Evolutionary conservation across 2,113 vertebrate genomes (phyloP).

Genomic region (Otis tarda): DNA sequence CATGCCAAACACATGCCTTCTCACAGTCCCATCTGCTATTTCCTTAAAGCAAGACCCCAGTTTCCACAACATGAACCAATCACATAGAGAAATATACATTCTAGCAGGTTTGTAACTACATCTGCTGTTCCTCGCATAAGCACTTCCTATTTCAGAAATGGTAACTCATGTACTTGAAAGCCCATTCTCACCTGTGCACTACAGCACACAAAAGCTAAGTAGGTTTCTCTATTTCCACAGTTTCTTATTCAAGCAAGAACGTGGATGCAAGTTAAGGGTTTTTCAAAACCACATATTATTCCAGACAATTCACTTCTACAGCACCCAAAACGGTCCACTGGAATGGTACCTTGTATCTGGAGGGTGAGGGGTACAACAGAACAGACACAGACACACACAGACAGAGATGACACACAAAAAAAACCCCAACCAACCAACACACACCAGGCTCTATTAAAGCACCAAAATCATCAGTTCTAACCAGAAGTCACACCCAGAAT

Average conservation of each 20-base stretch:
- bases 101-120: background rate
- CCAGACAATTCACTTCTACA: background rate
- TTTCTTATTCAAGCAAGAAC: background rate
- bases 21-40: background rate
- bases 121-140: background rate
- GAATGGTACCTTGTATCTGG: background rate
- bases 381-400: too few species aligned
- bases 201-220: background rate
- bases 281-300: background rate
- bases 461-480: background rate
- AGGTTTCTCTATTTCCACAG: background rate
- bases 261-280: background rate
- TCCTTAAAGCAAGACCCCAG: background rate
- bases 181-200: background rate
- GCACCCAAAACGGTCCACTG: background rate
- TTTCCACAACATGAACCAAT: background rate
- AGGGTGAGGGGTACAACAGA: too few species aligned
- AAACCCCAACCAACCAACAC: background rate
- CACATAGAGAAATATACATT: background rate
- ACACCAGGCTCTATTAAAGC: background rate
- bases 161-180: background rate
- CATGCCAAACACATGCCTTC: background rate
- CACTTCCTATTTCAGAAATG: background rate
- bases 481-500: background rate
- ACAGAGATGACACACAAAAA: rapidly evolving